These are phyloP conservation scores for Drosophila fungiperda DNA, from an alignment of 2,888 invertebrate genomes.

Conservation along the genomic window DNA sequence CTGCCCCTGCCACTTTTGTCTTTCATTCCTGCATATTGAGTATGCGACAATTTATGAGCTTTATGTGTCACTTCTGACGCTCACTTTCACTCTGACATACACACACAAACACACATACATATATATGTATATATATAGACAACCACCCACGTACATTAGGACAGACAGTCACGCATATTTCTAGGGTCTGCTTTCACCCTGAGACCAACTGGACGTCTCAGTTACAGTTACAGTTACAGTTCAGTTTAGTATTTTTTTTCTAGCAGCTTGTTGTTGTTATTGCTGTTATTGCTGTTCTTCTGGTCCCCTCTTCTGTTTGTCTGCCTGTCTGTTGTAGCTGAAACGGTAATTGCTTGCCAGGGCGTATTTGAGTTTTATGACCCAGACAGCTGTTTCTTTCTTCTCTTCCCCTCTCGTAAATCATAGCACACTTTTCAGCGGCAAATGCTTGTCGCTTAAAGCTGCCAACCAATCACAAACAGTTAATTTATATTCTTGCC, in stretches of 20 bases:
- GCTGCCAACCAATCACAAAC: constrained; percentile 42
- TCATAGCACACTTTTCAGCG: constrained; percentile 59
- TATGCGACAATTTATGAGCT: constrained; percentile 76
- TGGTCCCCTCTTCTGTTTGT: not conserved
- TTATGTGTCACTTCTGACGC: constrained; percentile 79
- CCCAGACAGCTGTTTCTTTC: constrained; percentile 70
- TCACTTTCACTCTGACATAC: constrained; percentile 65
- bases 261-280: constrained; percentile 27
- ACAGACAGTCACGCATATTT: constrained; percentile 54
- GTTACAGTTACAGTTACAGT: constrained; percentile 57
- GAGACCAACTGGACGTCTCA: constrained; percentile 64
- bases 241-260: not conserved
- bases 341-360: constrained; percentile 74
- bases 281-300: constrained; percentile 6
- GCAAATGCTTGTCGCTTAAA: constrained; percentile 29
- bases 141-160: constrained; percentile 8
- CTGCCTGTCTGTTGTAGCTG: constrained; percentile 7
- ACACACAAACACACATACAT: constrained; percentile 23
- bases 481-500: constrained; percentile 41
- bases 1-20: not conserved
- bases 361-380: constrained; percentile 70
- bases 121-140: not conserved
- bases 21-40: constrained; percentile 60
- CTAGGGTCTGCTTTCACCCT: constrained; percentile 29
- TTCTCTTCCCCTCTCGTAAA: constrained; percentile 33